These are phyloP conservation scores for Ciconia boyciana DNA, from an alignment of 2,113 vertebrate genomes.

Conservation along the genomic window DNA sequence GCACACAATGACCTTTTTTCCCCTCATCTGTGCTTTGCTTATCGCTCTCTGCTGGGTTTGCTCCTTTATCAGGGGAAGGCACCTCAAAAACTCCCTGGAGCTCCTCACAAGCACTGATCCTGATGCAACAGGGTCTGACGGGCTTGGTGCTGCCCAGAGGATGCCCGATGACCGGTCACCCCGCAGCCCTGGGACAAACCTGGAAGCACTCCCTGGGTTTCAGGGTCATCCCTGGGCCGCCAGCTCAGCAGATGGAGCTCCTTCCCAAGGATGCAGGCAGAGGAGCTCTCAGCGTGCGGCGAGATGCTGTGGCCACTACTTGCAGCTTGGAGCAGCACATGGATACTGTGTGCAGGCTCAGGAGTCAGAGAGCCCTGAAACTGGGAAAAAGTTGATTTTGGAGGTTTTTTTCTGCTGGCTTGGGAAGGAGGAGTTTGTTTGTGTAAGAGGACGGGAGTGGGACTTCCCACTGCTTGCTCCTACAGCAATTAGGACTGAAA, in stretches of 20 bases:
- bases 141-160: accelerated
- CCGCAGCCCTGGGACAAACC: not conserved
- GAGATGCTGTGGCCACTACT: not conserved
- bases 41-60: accelerated
- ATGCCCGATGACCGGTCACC: accelerated
- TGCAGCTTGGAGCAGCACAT: not conserved
- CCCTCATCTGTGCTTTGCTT: accelerated
- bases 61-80: not conserved
- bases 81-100: not conserved
- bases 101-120: not conserved
- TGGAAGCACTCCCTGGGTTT: not conserved
- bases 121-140: not conserved
- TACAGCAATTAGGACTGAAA: not conserved
- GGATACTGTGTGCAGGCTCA: not conserved
- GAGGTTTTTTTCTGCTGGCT: not conserved
- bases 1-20: not conserved
- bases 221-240: not conserved
- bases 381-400: not conserved
- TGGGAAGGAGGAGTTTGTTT: not conserved
- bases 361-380: not conserved
- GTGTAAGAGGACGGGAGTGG: not conserved
- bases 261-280: not conserved
- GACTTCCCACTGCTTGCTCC: not conserved
- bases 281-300: accelerated
- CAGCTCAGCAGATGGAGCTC: constrained; percentile 48